Conservation (phyloP, 2,888 invertebrate genomes). For the Andrena haemorrhoa region DNA sequence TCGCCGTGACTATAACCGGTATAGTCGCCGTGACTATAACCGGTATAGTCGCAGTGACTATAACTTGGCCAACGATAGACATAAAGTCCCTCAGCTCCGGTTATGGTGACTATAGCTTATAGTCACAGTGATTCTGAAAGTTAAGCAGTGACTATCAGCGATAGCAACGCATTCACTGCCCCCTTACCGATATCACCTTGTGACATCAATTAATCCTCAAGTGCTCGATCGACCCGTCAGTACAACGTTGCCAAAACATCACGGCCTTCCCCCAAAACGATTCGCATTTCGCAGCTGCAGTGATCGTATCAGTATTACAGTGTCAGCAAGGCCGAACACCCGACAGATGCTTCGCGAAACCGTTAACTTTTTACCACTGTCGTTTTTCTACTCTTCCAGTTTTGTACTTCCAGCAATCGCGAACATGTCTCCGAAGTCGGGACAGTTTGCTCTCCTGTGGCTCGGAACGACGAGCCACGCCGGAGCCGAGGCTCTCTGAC, state of each 20-base stretch:
- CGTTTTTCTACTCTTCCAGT: slow-evolving; percentile 75
- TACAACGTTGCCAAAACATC: slow-evolving; percentile 8
- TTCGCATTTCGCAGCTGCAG: not conserved
- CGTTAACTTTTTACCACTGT: slow-evolving; percentile 33
- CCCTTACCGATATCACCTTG: not conserved
- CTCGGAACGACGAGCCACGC: not conserved
- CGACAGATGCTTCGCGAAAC: slow-evolving; percentile 14
- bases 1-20: no score
- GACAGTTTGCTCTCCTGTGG: slow-evolving; percentile 18
- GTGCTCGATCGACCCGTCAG: not conserved
- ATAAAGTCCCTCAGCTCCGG: not conserved
- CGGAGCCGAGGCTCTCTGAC: not conserved
- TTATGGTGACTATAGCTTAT: not conserved
- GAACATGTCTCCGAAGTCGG: slow-evolving; percentile 6
- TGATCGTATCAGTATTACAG: slow-evolving; percentile 30
- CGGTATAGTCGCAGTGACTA: not conserved
- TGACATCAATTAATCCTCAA: not conserved
- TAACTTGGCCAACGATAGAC: not conserved
- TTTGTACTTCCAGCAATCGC: slow-evolving; percentile 68
- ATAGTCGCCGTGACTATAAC: no score
- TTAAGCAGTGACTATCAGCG: not conserved
- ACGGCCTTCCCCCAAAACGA: not conserved
- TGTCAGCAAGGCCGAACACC: not conserved
- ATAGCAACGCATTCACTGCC: not conserved
- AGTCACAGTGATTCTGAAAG: not conserved